These are phyloP conservation scores for Pyrgus malvae DNA, from an alignment of 2,888 invertebrate genomes.

Conservation along the genomic window DNA sequence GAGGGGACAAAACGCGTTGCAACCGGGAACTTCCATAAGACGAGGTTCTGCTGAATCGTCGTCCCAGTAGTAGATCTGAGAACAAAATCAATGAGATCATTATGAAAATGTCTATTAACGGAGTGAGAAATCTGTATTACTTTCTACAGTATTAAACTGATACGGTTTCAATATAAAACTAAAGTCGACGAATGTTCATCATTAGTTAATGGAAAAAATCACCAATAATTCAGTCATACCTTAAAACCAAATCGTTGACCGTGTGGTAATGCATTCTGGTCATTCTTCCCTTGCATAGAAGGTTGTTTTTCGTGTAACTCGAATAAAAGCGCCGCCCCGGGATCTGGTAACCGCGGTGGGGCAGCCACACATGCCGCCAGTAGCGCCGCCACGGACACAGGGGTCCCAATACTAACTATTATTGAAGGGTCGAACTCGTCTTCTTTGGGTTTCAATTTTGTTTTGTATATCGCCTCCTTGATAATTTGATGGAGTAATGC, in stretches of 20 bases:
- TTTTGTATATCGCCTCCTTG: constrained; percentile 67
- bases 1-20: constrained; percentile 75
- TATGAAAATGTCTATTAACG: too few species aligned
- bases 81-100: constrained; percentile 21
- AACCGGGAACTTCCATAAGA: constrained; percentile 78
- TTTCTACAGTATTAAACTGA: too few species aligned
- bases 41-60: constrained; percentile 75
- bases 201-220: too few species aligned
- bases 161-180: too few species aligned
- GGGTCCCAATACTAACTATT: constrained; percentile 83
- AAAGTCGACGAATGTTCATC: too few species aligned
- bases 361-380: constrained; percentile 81
- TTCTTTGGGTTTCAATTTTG: constrained; percentile 16
- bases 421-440: constrained; percentile 56
- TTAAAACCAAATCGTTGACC: constrained; percentile 74
- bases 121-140: too few species aligned
- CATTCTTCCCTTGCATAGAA: constrained; percentile 56
- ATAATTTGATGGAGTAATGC: constrained; percentile 79
- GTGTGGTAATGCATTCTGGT: constrained; percentile 43
- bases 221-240: too few species aligned
- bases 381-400: constrained; percentile 82
- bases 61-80: constrained; percentile 79
- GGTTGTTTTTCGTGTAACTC: constrained; percentile 76
- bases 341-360: constrained; percentile 80
- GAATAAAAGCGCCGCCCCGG: constrained; percentile 79